Conservation (phyloP, 2,888 invertebrate genomes). For the Odontocolon sp. region DNA sequence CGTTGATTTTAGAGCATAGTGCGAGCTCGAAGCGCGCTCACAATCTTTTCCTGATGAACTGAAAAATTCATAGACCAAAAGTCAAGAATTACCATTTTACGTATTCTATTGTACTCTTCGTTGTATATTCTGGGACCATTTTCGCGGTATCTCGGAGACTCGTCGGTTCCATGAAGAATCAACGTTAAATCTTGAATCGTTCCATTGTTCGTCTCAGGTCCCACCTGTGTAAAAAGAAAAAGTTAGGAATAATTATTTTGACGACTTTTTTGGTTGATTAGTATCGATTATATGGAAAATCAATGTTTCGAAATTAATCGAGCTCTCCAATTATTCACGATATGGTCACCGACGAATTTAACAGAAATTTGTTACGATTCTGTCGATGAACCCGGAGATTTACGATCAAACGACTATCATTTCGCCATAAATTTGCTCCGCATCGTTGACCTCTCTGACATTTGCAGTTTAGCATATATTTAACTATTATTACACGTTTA, state of each 20-base stretch:
- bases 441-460: constrained; percentile 23
- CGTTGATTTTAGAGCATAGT: not conserved
- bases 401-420: not conserved
- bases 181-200: constrained; percentile 84
- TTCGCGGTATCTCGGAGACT: constrained; percentile 85
- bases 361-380: constrained; percentile 1
- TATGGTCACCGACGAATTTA: not conserved
- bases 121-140: constrained; percentile 83
- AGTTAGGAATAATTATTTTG: not conserved
- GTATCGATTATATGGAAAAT: not conserved
- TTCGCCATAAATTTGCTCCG: not conserved
- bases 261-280: not conserved
- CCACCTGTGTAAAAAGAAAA: constrained; percentile 74
- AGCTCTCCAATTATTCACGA: constrained; percentile 19
- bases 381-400: not conserved
- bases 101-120: constrained; percentile 81
- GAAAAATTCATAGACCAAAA: not conserved
- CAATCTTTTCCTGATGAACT: not conserved
- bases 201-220: constrained; percentile 83
- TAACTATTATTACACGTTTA: constrained; percentile 25
- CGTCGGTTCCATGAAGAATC: constrained; percentile 87
- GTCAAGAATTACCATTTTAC: constrained; percentile 71
- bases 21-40: no score
- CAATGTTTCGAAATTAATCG: not conserved
- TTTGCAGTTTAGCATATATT: not conserved